Base-by-base conservation (phyloP, 2,888 invertebrate species). In the Synanthedon formicaeformis region DNA sequence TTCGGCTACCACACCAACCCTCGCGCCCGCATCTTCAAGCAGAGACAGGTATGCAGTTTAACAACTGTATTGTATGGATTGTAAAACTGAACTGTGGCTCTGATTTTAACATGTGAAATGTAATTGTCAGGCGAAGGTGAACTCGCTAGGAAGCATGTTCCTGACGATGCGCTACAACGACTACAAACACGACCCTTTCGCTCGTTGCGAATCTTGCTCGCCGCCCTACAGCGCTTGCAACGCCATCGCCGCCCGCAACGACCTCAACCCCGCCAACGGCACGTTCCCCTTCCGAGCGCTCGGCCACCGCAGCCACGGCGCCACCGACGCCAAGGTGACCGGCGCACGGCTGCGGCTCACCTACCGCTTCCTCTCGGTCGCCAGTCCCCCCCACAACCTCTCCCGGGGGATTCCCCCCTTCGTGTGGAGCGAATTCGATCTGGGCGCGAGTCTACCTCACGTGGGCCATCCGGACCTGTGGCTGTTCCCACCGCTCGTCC, bases 201-300 rank as follows among this genome's bases (percentile, higher is more conserved):
- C 92, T 40, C 80, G 81, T 58, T 94, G 93, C 80, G 87, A 88
- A 54, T 18, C 52, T 3, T 93, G 93, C 75, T 67, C 66, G 4
- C 93, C 94, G 4, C 92, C 92, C 0, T 92, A 91, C 85, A 91
- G 90, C 70, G 93, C 89, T 12, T 91, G 91, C 80, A 92, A 92
- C 77, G 92, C 92, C 49, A 90, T 94, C 62, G 89, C 93, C 4
- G 91, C 93, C 2, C 72, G 93, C 51, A 89, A 90, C 72, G 94
- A 94, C 74, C 86, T 94, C 59, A 94, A 94, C 76, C 91, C 91
- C 0, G 81, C 83, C 4, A 90, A 91, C 62, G 88, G 88, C n/a
- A 89, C 89, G 16, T 94, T 91, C 71, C 92, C 93, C 13, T 91
- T 93, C 73, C 82, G 84, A 27, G 90, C 91, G 49, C 84, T 93